Evolutionary conservation across 1,140 invertebrate genomes (phyloP).

Genomic region (Phortica variegata): DNA sequence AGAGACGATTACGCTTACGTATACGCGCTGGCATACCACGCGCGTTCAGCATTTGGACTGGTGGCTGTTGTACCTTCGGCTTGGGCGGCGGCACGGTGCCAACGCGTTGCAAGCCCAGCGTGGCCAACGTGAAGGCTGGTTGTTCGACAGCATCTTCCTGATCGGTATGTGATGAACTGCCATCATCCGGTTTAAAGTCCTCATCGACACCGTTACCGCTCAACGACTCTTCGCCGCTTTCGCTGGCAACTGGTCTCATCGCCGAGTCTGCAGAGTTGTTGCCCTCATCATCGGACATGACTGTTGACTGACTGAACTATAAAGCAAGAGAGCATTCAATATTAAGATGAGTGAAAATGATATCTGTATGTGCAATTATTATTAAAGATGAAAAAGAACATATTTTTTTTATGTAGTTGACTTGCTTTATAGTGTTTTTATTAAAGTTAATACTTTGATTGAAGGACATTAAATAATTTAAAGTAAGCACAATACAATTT

Average conservation of each 20-base stretch:
- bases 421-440: slow-evolving; percentile 36
- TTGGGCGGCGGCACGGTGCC: slow-evolving; percentile 69
- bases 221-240: not conserved
- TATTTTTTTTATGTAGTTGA: slow-evolving; percentile 38
- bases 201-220: slow-evolving; percentile 7
- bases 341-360: slow-evolving; percentile 4
- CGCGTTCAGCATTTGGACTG: slow-evolving; percentile 75
- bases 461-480: slow-evolving; percentile 37
- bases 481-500: slow-evolving; percentile 19
- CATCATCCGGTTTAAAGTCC: slow-evolving; percentile 15
- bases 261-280: too few relatives aligned
- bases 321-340: not conserved
- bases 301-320: not conserved
- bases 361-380: not conserved
- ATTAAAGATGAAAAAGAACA: slow-evolving; percentile 7
- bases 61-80: slow-evolving; percentile 68
- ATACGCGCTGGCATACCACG: slow-evolving; percentile 87
- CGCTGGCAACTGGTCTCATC: too few relatives aligned
- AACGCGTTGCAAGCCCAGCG: slow-evolving; percentile 75
- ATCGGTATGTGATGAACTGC: slow-evolving; percentile 13
- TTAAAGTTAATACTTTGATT: slow-evolving; percentile 49
- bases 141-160: slow-evolving; percentile 59
- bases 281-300: slow-evolving; percentile 1
- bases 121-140: slow-evolving; percentile 71
- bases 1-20: slow-evolving; percentile 85